Evolutionary conservation across 2,888 invertebrate genomes (phyloP).

Genomic region (Encarsia formosa): DNA sequence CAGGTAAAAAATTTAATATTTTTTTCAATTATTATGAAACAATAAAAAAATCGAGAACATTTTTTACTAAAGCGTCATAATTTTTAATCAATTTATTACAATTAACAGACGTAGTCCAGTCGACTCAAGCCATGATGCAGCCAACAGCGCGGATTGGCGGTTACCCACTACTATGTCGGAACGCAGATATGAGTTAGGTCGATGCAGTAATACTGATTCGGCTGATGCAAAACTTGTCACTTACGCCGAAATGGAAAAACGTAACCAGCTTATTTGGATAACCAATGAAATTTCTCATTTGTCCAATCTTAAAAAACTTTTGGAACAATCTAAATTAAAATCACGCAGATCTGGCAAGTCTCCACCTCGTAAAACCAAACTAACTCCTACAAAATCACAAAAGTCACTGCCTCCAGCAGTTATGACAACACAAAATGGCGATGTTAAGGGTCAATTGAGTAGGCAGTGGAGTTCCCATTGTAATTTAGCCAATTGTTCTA

Average conservation of each 20-base stretch:
- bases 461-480: constrained; percentile 49
- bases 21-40: not conserved
- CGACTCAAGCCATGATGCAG: constrained; percentile 34
- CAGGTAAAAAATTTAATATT: constrained; percentile 9
- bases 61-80: not conserved
- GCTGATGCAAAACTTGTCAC: constrained; percentile 43
- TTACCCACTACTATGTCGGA: constrained; percentile 54
- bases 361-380: constrained; percentile 36
- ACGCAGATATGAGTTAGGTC: constrained; percentile 47
- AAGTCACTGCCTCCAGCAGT: constrained; percentile 2
- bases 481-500: constrained; percentile 39
- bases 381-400: not conserved
- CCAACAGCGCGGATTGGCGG: constrained; percentile 49
- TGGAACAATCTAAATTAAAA: constrained; percentile 43
- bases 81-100: not conserved
- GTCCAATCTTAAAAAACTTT: constrained; percentile 52
- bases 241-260: constrained; percentile 54
- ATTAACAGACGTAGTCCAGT: constrained; percentile 28
- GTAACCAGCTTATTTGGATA: constrained; percentile 58
- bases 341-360: constrained; percentile 31
- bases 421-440: constrained; percentile 9
- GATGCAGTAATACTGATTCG: constrained; percentile 38
- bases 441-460: constrained; percentile 28
- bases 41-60: not conserved
- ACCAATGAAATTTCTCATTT: constrained; percentile 58